Base-by-base conservation (phyloP, 2,113 vertebrate genomes). In the Aptenodytes patagonicus region DNA sequence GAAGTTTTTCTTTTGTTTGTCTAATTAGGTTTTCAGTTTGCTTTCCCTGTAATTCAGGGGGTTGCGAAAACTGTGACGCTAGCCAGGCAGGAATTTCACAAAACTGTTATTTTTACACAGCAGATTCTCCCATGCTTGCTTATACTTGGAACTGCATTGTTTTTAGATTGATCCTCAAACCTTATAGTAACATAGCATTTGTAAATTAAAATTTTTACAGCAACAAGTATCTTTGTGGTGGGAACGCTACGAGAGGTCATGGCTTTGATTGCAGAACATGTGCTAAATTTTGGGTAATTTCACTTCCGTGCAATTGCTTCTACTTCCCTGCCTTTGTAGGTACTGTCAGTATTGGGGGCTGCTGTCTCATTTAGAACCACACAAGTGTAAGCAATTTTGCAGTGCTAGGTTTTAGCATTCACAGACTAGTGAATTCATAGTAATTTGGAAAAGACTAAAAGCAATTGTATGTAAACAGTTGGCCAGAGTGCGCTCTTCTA, bases 1-100 rank as follows among this genome's bases (percentile, higher is more conserved):
- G 95, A 97, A 96, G 79, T 77, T 96, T 93, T n/a, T 28, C 65
- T 73, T 81, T 26, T 72, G 13, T 91, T 90, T 89, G 75, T 80
- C 68, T 85, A 69, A 66, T 91, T 25, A 83, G 64, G 75, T 77
- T 85, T 94, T 79, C 80, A 70, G 76, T 95, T 95, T 95, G 91
- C 95, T 87, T 90, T 55, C 64, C 34, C 36, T 57, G 44, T 86
- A 38, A 34, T 61, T 87, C n/a, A 77, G 42, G 54, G 51, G 42
- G 49, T 89, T 85, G 64, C 19, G 42, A 85, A 87, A 95, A 54
- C 40, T 21, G 36, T 69, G 71, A 40, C 46, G 93, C 40, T 64
- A 93, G 55, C n/a, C 68, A 61, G 79, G 75, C 79, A 60, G 70
- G 46, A 44, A 69, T 94, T 80, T 89, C 80, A 70, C 75, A 72